Evolutionary conservation across 2,797 vertebrate species (phyloP).

Genomic region (Crenichthys baileyi): DNA sequence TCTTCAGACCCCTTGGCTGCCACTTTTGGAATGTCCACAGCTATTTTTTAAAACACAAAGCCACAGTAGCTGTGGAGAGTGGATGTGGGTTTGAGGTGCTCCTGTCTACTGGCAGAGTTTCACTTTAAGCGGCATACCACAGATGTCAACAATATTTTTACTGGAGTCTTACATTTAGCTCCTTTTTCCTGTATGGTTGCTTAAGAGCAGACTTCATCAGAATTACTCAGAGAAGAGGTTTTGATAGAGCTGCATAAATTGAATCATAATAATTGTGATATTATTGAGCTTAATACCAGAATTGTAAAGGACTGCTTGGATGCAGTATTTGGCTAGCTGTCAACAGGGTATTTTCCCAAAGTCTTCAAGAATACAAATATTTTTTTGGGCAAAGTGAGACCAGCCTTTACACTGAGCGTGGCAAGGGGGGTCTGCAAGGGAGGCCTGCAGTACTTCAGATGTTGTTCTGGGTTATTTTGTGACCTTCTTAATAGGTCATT

Average conservation of each 20-base stretch:
- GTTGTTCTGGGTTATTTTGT: no score
- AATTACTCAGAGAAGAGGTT: conserved; percentile 24
- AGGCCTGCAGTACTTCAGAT: no score
- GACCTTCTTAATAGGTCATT: no score
- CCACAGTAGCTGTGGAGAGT: conserved; percentile 58
- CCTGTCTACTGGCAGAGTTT: conserved; percentile 60
- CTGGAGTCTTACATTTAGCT: conserved; percentile 47
- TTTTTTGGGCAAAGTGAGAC: no score
- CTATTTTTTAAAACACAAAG: conserved; percentile 54
- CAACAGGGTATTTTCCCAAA: no score
- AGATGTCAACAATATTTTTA: conserved; percentile 66
- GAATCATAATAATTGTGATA: background rate
- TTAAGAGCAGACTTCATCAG: conserved; percentile 40
- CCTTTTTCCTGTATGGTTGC: conserved; percentile 25
- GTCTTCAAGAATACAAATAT: no score
- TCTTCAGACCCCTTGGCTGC: conserved; percentile 16
- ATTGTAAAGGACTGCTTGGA: background rate
- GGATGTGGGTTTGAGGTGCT: conserved; percentile 78
- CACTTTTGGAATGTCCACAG: conserved; percentile 26
- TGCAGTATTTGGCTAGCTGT: background rate
- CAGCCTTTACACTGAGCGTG: no score
- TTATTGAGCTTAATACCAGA: background rate
- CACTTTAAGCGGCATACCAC: conserved; percentile 70
- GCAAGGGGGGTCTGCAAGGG: no score
- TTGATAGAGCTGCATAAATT: background rate